Conservation (phyloP, 2,888 invertebrate genomes). For the Amitus sp. region DNA sequence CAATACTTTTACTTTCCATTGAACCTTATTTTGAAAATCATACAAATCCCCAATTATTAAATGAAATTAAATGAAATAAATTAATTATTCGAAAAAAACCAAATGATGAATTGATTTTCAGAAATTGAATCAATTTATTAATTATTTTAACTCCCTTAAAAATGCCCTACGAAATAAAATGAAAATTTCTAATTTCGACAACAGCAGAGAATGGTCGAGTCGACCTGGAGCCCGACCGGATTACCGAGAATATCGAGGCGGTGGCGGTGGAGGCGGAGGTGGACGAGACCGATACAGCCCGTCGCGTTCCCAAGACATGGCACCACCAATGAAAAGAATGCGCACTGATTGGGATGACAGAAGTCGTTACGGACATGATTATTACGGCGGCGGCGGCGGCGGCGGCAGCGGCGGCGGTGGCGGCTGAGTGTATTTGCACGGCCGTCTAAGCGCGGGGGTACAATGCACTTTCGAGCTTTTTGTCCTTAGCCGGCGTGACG, state of each 20-base stretch:
- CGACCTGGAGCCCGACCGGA: slow-evolving; percentile 80
- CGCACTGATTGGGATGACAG: slow-evolving; percentile 77
- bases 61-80: too few species aligned
- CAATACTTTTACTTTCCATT: too few species aligned
- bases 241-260: slow-evolving; percentile 79
- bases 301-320: slow-evolving; percentile 81
- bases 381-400: slow-evolving; percentile 44
- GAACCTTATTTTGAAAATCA: too few species aligned
- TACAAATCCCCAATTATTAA: too few species aligned
- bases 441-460: slow-evolving; percentile 48
- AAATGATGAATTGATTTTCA: too few species aligned
- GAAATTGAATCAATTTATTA: too few species aligned
- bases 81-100: too few species aligned
- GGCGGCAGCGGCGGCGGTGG: slow-evolving; percentile 15
- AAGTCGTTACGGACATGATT: slow-evolving; percentile 56
- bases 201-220: slow-evolving; percentile 65
- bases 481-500: slow-evolving; percentile 29
- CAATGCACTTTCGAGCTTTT: slow-evolving; percentile 53
- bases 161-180: too few species aligned
- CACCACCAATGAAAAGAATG: slow-evolving; percentile 81
- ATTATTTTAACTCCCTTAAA: too few species aligned
- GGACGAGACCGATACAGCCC: slow-evolving; percentile 70
- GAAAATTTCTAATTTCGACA: too few species aligned
- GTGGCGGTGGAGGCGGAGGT: slow-evolving; percentile 72
- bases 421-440: slow-evolving; percentile 32